Evolutionary conservation across 1,140 invertebrate species (phyloP), one percentile per base, ranked within the genome.

Genomic region (Eupristina koningsbergeri): DNA sequence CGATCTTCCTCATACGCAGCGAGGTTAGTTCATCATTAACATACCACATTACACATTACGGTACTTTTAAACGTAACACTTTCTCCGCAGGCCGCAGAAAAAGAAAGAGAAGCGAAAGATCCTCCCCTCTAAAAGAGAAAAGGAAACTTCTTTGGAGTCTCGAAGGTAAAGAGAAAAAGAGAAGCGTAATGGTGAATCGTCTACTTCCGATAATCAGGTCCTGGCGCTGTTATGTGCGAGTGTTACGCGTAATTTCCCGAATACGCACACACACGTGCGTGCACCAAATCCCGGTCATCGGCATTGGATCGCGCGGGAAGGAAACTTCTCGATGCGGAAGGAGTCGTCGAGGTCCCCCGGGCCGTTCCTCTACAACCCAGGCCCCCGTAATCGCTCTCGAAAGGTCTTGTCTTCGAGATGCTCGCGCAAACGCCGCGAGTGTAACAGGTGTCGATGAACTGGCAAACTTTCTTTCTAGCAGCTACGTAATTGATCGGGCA

Each of bases 381-480:
- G 9, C 9, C 9, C 15, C 9, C 47, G 17, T 15, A 58, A 58
- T 13, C 53, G 29, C 17, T 45, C 41, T 45, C 36, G 50, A 76
- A 76, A 77, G 50, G 50, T 77, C 79, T 41, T 81, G 31, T 77
- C 67, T 41, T 81, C 63, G 77, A 73, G 79, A 53, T 19, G 79
- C 29, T 61, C 73, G 45, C 41, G 47, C 22, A 76, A 13, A 26
- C 53, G 22, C 19, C 19, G n/a, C 34, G 78, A 58, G 67, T 69
- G 84, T 85, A 85, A 84, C 79, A 84, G 83, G 86, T 86, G 86
- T 86, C 86, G 84, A 85, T 86, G 83, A 86, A 86, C 86, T 79
- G 84, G 81, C 76, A 81, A 85, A 86, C 86, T 86, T 86, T 86
- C 86, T 86, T 86, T 80, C 76, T 83, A 80, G 74, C 81, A 80